Evolutionary conservation across 2,888 invertebrate species (phyloP).

Genomic region (Corbicula japonica): DNA sequence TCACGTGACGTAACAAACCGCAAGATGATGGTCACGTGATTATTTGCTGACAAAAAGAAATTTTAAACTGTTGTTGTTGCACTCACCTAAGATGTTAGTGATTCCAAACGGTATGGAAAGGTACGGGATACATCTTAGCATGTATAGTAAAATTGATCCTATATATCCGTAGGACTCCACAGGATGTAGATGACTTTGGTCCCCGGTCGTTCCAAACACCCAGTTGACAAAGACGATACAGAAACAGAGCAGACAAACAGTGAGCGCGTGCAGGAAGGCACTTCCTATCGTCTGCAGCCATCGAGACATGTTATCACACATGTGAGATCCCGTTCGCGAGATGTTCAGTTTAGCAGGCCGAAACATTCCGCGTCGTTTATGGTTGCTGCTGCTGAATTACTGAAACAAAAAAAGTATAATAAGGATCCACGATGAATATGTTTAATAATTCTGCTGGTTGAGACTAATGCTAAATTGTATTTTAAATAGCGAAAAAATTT

Average conservation of each 20-base stretch:
- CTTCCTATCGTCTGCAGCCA: slow-evolving; percentile 44
- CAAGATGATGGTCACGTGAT: no score
- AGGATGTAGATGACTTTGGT: slow-evolving; percentile 57
- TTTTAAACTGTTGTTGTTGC: no score
- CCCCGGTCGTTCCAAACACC: slow-evolving; percentile 60
- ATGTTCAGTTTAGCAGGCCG: slow-evolving; percentile 49
- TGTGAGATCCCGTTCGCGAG: slow-evolving; percentile 35
- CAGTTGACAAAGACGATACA: slow-evolving; percentile 52
- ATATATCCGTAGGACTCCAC: slow-evolving; percentile 51
- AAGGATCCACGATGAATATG: no score
- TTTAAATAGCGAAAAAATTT: no score
- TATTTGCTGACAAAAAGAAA: no score
- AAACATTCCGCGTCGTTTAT: no score
- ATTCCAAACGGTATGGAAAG: slow-evolving; percentile 58
- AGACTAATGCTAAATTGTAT: no score
- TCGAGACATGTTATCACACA: slow-evolving; percentile 34
- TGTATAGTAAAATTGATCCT: slow-evolving; percentile 37
- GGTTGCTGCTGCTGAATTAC: no score
- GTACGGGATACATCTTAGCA: slow-evolving; percentile 54
- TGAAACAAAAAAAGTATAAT: no score
- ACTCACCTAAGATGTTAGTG: slow-evolving; percentile 60
- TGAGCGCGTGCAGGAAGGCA: slow-evolving; percentile 38
- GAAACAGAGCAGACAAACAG: slow-evolving; percentile 37
- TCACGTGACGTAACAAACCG: no score
- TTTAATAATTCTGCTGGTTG: no score